Percentiles rank a stretch among this genome's conserved stretches.
These are phyloP conservation scores for Acyrthosiphon pisum DNA, from an alignment of 1,140 invertebrate genomes.

Conservation along the genomic window DNA sequence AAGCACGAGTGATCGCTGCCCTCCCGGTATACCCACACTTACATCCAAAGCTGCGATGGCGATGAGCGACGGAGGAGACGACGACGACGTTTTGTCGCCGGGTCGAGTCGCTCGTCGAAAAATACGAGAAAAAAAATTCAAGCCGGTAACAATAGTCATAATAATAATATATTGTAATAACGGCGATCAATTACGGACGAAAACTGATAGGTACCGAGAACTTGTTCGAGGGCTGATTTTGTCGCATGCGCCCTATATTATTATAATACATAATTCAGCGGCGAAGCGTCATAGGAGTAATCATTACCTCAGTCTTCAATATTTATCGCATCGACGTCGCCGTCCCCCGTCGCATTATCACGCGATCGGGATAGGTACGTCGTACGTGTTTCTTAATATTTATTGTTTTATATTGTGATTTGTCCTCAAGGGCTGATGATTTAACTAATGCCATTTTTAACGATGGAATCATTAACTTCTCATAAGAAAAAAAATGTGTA, in stretches of 20 bases:
- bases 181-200: not conserved
- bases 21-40: not conserved
- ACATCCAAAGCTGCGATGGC: not conserved
- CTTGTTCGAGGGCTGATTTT: not conserved
- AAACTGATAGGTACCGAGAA: not conserved
- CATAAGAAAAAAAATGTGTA: too few relatives aligned
- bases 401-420: too few relatives aligned
- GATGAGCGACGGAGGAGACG: not conserved
- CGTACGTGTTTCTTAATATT: too few relatives aligned
- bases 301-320: too few relatives aligned
- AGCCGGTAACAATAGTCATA: not conserved
- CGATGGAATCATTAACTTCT: too few relatives aligned
- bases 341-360: too few relatives aligned
- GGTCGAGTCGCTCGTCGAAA: not conserved
- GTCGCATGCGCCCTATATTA: not conserved
- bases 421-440: too few relatives aligned
- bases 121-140: not conserved
- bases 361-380: too few relatives aligned
- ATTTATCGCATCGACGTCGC: too few relatives aligned
- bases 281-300: too few relatives aligned
- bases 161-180: not conserved
- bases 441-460: too few relatives aligned
- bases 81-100: not conserved
- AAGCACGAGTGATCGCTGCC: not conserved
- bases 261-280: too few relatives aligned